Conservation (phyloP, 23 tunicate genomes). For the Botrylloides violaceus region DNA sequence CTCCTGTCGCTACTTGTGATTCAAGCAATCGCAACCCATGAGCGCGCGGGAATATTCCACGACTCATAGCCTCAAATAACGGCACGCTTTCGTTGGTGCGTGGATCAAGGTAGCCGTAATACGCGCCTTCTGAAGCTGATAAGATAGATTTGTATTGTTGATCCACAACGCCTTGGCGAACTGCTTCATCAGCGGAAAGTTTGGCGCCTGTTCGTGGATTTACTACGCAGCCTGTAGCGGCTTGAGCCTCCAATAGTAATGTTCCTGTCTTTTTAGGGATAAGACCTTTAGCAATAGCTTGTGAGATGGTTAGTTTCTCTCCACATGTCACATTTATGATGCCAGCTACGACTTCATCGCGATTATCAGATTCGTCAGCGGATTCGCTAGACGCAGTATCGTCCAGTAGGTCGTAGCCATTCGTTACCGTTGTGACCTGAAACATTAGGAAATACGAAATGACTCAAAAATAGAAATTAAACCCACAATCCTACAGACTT, state of each 20-base stretch:
- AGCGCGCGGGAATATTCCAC: conserved; percentile 70
- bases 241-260: conserved; percentile 86
- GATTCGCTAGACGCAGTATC: no score
- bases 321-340: conserved; percentile 84
- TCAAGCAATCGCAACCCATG: conserved; percentile 91
- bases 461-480: no score
- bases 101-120: conserved; percentile 86
- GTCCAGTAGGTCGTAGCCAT: no score
- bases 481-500: no score
- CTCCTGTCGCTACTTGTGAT: conserved; percentile 92
- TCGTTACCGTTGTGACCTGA: no score
- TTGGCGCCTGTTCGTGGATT: conserved; percentile 84
- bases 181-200: conserved; percentile 66
- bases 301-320: conserved; percentile 79
- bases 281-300: conserved; percentile 75
- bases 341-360: conserved; percentile 81
- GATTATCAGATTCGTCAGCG: conserved; percentile 6
- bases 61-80: conserved; percentile 51
- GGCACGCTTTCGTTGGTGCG: conserved; percentile 63
- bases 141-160: conserved; percentile 38
- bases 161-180: conserved; percentile 56
- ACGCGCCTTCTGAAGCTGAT: conserved; percentile 87
- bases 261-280: conserved; percentile 79
- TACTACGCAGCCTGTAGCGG: conserved; percentile 86
- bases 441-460: no score